These are phyloP conservation scores for Hafferia zeledoni DNA, from an alignment of 2,797 vertebrate species.

Conservation along the genomic window DNA sequence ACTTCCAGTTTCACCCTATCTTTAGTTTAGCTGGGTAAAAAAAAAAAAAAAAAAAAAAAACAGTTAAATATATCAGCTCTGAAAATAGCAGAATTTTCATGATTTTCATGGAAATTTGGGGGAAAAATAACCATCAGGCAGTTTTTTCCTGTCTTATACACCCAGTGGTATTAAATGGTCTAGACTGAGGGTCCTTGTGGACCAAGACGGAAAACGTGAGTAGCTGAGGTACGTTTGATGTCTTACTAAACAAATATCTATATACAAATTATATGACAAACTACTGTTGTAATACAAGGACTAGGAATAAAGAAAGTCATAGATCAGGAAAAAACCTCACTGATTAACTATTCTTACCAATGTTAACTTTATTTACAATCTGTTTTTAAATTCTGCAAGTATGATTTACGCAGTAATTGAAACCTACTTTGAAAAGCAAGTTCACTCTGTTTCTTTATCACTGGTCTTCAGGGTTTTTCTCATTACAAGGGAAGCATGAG, in stretches of 20 bases:
- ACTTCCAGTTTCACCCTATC: neutral
- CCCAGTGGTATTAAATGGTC: neutral
- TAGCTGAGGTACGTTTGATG: neutral
- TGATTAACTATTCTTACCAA: neutral
- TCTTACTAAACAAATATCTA: neutral
- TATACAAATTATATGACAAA: neutral
- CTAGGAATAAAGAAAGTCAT: neutral
- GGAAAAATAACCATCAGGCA: accelerated
- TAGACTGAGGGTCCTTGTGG: neutral
- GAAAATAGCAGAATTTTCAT: neutral
- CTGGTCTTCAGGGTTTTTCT: neutral
- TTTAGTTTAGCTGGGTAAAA: neutral
- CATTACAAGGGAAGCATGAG: neutral
- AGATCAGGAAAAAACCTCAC: neutral
- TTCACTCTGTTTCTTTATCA: neutral
- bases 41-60: no score
- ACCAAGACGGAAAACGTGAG: neutral
- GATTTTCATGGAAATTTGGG: neutral
- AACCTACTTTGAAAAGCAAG: neutral
- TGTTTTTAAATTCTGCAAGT: neutral
- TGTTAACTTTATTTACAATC: neutral
- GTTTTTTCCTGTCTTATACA: neutral
- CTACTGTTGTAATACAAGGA: neutral
- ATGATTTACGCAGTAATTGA: neutral
- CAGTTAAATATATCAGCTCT: neutral